These are phyloP conservation scores for Megaptera novaeangliae DNA, from an alignment of 2,113 vertebrate species.

Conservation along the genomic window DNA sequence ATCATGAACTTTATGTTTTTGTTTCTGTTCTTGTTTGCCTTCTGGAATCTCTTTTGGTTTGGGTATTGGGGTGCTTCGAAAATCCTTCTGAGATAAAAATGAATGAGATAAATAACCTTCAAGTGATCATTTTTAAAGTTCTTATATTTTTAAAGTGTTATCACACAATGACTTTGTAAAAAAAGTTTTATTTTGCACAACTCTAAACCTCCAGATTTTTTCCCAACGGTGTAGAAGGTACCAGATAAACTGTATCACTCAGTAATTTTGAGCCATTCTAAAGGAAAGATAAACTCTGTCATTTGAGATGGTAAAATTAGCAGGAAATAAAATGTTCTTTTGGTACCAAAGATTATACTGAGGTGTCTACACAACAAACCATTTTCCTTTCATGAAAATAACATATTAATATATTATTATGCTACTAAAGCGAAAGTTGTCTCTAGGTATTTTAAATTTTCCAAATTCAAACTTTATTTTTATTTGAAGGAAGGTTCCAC, in stretches of 20 bases:
- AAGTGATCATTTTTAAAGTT: constrained; percentile 55
- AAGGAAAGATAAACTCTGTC: constrained; percentile 25
- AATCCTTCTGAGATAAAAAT: constrained; percentile 52
- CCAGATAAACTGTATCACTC: background rate
- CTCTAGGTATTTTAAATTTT: constrained; percentile 37
- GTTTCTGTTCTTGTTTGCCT: constrained; percentile 61
- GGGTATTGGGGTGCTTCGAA: constrained; percentile 54
- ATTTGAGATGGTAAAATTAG: constrained; percentile 60
- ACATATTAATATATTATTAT: constrained; percentile 68
- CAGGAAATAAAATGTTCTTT: constrained; percentile 75
- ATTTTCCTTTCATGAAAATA: constrained; percentile 68
- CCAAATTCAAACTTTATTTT: constrained; percentile 42
- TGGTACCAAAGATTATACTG: constrained; percentile 86
- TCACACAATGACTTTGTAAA: constrained; percentile 51
- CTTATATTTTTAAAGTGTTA: constrained; percentile 1
- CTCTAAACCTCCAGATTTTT: constrained; percentile 25
- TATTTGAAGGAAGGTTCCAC: constrained; percentile 53
- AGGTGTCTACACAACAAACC: constrained; percentile 57
- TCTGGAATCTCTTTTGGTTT: constrained; percentile 65
- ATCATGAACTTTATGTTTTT: constrained; percentile 74
- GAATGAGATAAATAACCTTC: constrained; percentile 51
- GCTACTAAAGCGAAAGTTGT: constrained; percentile 55
- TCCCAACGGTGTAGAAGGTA: constrained; percentile 9
- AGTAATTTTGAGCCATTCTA: constrained; percentile 53
- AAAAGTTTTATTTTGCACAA: constrained; percentile 56